Evolutionary conservation across 2,888 invertebrate species (phyloP).

Genomic region (Oscheius myriophilus): DNA sequence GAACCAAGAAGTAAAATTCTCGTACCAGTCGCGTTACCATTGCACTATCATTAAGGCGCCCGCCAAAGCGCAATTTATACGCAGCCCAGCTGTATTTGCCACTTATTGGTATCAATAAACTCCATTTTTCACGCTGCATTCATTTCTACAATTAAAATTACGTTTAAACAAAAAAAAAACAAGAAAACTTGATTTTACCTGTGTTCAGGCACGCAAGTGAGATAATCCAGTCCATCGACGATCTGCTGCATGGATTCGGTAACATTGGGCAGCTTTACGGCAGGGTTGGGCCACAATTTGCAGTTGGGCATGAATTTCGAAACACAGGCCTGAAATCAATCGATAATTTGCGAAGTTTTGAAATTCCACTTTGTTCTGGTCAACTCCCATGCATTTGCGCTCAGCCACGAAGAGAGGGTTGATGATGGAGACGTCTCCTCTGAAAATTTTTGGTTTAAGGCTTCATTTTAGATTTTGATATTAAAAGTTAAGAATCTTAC

Average conservation of each 20-base stretch:
- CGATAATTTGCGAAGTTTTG: too few species aligned
- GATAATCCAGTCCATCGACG: constrained; percentile 66
- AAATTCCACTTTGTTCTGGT: constrained; percentile 52
- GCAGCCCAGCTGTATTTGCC: too few species aligned
- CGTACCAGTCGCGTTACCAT: too few species aligned
- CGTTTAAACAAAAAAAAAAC: constrained; percentile 34
- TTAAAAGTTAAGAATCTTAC: constrained; percentile 32
- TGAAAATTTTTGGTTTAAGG: constrained; percentile 41
- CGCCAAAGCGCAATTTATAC: too few species aligned
- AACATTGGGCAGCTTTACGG: constrained; percentile 63
- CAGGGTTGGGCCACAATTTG: constrained; percentile 66
- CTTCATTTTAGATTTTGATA: neutral
- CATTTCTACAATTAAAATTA: constrained; percentile 18
- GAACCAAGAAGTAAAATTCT: too few species aligned
- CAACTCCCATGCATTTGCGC: constrained; percentile 64
- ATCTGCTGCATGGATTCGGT: constrained; percentile 65
- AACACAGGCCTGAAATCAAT: constrained; percentile 51
- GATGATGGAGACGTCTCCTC: constrained; percentile 62
- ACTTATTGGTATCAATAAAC: neutral
- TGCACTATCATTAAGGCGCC: too few species aligned
- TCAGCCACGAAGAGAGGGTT: constrained; percentile 70
- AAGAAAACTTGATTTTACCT: constrained; percentile 38
- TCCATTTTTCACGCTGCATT: neutral
- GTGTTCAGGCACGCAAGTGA: constrained; percentile 64
- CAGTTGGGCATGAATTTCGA: constrained; percentile 57